Conservation (phyloP, 2,888 invertebrate species). For the Sphaerophoria rueppellii region DNA sequence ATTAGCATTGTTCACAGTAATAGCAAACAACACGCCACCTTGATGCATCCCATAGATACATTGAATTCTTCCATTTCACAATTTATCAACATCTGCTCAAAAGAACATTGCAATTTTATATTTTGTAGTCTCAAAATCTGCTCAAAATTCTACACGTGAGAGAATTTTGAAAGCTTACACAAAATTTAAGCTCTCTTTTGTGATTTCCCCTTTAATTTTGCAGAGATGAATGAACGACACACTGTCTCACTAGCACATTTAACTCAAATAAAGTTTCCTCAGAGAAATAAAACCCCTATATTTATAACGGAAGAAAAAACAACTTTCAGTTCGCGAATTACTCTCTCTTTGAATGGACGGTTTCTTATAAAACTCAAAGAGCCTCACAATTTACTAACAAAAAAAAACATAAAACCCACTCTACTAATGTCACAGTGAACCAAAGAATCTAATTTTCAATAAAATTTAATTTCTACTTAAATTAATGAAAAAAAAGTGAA, state of each 20-base stretch:
- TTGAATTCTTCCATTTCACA: slow-evolving; percentile 20
- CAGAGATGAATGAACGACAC: slow-evolving; percentile 26
- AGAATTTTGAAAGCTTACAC: slow-evolving; percentile 10
- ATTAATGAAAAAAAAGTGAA: slow-evolving; percentile 23
- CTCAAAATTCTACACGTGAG: background rate
- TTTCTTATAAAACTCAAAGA: slow-evolving; percentile 14
- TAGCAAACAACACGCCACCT: slow-evolving; percentile 44
- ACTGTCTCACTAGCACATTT: slow-evolving; percentile 8
- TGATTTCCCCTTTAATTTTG: slow-evolving; percentile 27
- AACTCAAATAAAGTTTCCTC: background rate
- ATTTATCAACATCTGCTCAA: background rate
- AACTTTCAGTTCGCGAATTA: slow-evolving; percentile 68
- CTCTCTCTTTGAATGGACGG: slow-evolving; percentile 55
- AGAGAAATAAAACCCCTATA: slow-evolving; percentile 11
- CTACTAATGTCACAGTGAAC: slow-evolving; percentile 48
- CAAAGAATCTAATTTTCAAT: slow-evolving; percentile 12
- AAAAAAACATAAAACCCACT: slow-evolving; percentile 4
- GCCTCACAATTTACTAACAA: slow-evolving; percentile 19
- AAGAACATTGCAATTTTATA: background rate
- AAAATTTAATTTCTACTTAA: slow-evolving; percentile 13
- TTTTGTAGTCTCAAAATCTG: background rate
- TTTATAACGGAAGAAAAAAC: slow-evolving; percentile 50
- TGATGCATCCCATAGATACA: slow-evolving; percentile 27
- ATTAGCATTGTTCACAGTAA: slow-evolving; percentile 20
- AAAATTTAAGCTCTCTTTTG: slow-evolving; percentile 24